Conservation (phyloP, 1,140 invertebrate genomes). For the Drosophila santomea region DNA sequence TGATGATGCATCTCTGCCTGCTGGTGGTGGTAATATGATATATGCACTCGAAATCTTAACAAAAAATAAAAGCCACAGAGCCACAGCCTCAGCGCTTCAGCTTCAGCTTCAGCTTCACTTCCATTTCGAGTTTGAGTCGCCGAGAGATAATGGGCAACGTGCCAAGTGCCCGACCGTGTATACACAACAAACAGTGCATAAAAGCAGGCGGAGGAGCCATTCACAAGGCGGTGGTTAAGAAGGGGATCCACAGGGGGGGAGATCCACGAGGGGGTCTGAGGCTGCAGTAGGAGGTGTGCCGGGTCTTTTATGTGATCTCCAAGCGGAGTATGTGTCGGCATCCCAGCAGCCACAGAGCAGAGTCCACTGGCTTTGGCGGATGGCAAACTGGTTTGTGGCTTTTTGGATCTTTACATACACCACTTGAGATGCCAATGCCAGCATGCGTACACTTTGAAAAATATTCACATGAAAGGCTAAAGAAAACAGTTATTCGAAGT, state of each 20-base stretch:
- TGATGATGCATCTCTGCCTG: constrained; percentile 34
- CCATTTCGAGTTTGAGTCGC: constrained; percentile 5
- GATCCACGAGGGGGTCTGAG: neutral
- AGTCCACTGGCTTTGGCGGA: constrained; percentile 74
- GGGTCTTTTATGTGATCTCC: constrained; percentile 78
- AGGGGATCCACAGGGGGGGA: constrained; percentile 6
- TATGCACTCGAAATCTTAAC: constrained; percentile 70
- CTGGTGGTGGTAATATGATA: constrained; percentile 71
- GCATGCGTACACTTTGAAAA: constrained; percentile 22
- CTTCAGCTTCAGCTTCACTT: constrained; percentile 13
- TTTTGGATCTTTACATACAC: constrained; percentile 55
- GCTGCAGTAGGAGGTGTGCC: constrained; percentile 67
- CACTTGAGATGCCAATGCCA: constrained; percentile 57
- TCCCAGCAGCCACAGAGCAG: constrained; percentile 57
- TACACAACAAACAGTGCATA: constrained; percentile 77
- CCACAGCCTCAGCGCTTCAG: constrained; percentile 21
- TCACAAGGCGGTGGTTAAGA: constrained; percentile 61
- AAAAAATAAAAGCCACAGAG: constrained; percentile 31
- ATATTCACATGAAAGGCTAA: neutral
- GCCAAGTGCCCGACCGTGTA: constrained; percentile 71
- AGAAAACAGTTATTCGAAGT: too few relatives aligned
- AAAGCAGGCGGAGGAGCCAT: constrained; percentile 68
- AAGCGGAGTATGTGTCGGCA: constrained; percentile 75
- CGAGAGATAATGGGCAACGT: constrained; percentile 78
- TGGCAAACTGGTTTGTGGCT: constrained; percentile 71